Conservation (phyloP, 2,888 invertebrate species). For the Romanomermis culicivorax region DNA sequence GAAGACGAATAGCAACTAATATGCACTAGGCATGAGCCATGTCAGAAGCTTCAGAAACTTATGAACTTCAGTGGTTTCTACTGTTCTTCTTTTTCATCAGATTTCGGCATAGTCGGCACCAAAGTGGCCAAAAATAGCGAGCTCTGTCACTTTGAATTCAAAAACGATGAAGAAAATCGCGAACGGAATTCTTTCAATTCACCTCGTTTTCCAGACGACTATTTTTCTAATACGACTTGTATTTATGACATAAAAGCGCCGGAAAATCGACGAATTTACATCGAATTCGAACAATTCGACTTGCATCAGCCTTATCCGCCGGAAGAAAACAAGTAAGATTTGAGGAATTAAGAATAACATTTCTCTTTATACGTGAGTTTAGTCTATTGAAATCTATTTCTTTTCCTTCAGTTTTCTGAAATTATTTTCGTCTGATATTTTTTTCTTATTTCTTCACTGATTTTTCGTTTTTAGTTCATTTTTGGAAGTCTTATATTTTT, state of each 20-base stretch:
- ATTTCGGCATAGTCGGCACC: slow-evolving; percentile 33
- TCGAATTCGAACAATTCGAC: slow-evolving; percentile 25
- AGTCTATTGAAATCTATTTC: too few species aligned
- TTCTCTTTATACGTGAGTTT: too few species aligned
- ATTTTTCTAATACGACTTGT: slow-evolving; percentile 32
- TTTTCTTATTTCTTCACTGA: too few species aligned
- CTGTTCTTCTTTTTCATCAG: slow-evolving; percentile 25
- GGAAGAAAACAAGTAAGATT: neutral
- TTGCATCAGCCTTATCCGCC: slow-evolving; percentile 10
- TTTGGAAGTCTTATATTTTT: too few species aligned
- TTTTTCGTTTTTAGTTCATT: too few species aligned
- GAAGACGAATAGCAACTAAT: too few species aligned
- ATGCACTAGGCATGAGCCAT: too few species aligned
- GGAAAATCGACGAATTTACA: slow-evolving; percentile 20
- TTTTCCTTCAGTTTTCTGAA: too few species aligned
- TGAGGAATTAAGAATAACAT: too few species aligned
- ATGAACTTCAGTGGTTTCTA: too few species aligned
- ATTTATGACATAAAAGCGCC: slow-evolving; percentile 31
- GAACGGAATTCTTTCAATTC: slow-evolving; percentile 32
- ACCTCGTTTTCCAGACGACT: slow-evolving; percentile 28
- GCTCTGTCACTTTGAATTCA: slow-evolving; percentile 26
- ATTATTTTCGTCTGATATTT: too few species aligned
- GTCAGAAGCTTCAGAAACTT: too few species aligned
- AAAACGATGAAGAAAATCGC: slow-evolving; percentile 7
- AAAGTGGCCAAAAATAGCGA: slow-evolving; percentile 12